Evolutionary conservation across 2,797 vertebrate genomes (phyloP).

Genomic region (Danio kyathit): DNA sequence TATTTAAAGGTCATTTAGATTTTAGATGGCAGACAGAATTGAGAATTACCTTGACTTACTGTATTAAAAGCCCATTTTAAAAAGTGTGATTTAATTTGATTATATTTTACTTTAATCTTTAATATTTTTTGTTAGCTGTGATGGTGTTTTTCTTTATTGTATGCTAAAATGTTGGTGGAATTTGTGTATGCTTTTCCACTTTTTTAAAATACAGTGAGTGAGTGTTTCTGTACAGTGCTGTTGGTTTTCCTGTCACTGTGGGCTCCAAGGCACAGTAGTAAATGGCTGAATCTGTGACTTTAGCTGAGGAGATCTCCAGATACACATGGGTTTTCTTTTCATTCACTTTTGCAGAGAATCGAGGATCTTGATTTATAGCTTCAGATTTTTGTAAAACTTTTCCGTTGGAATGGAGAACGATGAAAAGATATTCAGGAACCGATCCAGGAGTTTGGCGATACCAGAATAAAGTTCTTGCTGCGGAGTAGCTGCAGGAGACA

Average conservation of each 20-base stretch:
- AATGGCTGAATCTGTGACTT: constrained; percentile 22
- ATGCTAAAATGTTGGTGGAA: too few relatives aligned
- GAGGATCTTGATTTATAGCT: neutral
- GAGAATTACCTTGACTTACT: too few relatives aligned
- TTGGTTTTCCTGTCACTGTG: constrained; percentile 37
- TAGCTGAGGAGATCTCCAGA: constrained; percentile 30
- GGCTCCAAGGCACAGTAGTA: constrained; percentile 38
- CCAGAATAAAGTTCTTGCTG: constrained; percentile 11
- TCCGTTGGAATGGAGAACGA: neutral
- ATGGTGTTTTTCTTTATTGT: too few relatives aligned
- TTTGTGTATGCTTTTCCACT: too few relatives aligned
- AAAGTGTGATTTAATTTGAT: too few relatives aligned
- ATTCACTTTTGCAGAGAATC: constrained; percentile 31
- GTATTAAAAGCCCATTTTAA: too few relatives aligned
- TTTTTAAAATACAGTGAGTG: too few relatives aligned
- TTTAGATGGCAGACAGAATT: too few relatives aligned
- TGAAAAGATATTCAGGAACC: constrained; percentile 21
- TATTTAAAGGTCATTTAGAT: too few relatives aligned
- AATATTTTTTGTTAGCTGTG: too few relatives aligned
- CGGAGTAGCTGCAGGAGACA: constrained; percentile 48
- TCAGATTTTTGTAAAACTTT: neutral
- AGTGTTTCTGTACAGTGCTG: constrained; percentile 31
- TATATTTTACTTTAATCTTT: too few relatives aligned
- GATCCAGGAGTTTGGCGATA: constrained; percentile 24
- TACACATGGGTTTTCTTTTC: neutral